These are phyloP conservation scores for Australoheros scitulus DNA, from an alignment of 2,113 vertebrate species.

Conservation along the genomic window DNA sequence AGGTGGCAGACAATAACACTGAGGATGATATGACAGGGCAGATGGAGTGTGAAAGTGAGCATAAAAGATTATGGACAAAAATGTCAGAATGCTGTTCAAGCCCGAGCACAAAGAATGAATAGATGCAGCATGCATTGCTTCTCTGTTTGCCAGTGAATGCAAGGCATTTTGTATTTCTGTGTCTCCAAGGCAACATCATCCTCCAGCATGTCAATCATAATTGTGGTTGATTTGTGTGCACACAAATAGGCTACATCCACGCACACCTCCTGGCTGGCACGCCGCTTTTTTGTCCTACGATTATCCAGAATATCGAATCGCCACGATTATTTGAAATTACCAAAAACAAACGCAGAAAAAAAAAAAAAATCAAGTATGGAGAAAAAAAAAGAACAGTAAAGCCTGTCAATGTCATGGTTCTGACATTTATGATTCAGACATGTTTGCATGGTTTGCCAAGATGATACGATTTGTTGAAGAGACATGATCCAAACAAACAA, in stretches of 20 bases:
- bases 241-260: slow-evolving; percentile 40
- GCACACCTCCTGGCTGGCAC: slow-evolving; percentile 15
- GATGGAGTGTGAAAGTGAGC: slow-evolving; percentile 35
- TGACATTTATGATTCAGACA: slow-evolving; percentile 51
- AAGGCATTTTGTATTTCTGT: slow-evolving; percentile 65
- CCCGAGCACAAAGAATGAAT: slow-evolving; percentile 23
- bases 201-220: slow-evolving; percentile 60
- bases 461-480: slow-evolving; percentile 59
- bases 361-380: not conserved
- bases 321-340: not conserved
- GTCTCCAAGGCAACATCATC: slow-evolving; percentile 72
- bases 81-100: slow-evolving; percentile 22
- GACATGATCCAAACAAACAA: slow-evolving; percentile 72
- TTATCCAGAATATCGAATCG: slow-evolving; percentile 1
- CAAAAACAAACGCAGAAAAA: accelerated
- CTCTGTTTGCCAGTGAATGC: slow-evolving; percentile 46
- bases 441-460: slow-evolving; percentile 48
- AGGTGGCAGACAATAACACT: slow-evolving; percentile 46
- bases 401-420: slow-evolving; percentile 34
- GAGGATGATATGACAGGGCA: slow-evolving; percentile 15
- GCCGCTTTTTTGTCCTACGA: not conserved
- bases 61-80: slow-evolving; percentile 26
- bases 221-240: slow-evolving; percentile 47
- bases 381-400: not conserved
- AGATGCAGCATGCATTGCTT: slow-evolving; percentile 9